Conservation (phyloP, 2,113 vertebrate species). For the Podilymbus podiceps region DNA sequence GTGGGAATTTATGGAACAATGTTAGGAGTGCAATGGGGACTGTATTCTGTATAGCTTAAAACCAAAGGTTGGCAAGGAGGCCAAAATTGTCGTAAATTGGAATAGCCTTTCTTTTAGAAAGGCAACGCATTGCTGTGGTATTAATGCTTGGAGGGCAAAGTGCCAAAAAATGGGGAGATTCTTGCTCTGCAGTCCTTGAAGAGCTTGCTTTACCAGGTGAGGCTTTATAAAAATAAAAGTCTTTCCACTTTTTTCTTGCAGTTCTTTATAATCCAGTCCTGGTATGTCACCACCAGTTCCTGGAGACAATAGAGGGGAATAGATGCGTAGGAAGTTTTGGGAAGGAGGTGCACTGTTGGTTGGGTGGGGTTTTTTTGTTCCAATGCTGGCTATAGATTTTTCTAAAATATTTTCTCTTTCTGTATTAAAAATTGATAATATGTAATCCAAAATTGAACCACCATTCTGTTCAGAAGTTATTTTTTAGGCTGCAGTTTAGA, state of each 20-base stretch:
- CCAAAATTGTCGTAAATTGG: not conserved
- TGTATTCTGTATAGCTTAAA: constrained; percentile 1
- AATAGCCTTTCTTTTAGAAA: not conserved
- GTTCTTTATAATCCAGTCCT: not conserved
- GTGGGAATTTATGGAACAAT: not conserved
- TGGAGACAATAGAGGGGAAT: not conserved
- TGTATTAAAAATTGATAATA: not conserved
- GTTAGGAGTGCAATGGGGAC: not conserved
- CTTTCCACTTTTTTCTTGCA: not conserved
- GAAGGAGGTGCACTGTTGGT: not conserved
- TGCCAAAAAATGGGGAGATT: not conserved
- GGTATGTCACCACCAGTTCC: not conserved
- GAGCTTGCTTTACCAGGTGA: constrained; percentile 13
- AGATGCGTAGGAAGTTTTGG: not conserved
- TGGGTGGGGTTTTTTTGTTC: not conserved
- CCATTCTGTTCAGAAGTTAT: not conserved
- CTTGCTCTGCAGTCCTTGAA: not conserved
- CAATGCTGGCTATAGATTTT: not conserved
- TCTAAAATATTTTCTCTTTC: not conserved
- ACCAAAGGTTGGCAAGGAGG: not conserved
- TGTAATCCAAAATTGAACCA: not conserved
- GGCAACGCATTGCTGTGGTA: not conserved
- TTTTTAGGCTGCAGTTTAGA: not conserved
- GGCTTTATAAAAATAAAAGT: not conserved
- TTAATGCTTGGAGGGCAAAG: not conserved